A percentile compares a stretch with the other conserved stretches of the same genome.
Conservation (phyloP, 2,888 invertebrate species). For the Oscheius sp. region DNA sequence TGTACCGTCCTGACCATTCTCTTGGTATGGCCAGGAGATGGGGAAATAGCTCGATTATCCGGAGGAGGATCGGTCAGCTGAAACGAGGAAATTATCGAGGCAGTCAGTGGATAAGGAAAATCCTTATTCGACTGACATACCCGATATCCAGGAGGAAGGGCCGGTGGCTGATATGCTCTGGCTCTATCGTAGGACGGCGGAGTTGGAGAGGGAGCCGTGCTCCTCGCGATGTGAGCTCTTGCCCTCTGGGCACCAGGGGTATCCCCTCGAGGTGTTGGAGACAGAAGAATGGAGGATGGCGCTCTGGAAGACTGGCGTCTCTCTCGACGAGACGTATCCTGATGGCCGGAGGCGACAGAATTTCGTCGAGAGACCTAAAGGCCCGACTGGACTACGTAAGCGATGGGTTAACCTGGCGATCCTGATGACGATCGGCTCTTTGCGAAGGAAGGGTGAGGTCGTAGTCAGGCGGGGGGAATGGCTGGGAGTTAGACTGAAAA, state of each 20-base stretch:
- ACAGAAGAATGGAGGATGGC: not conserved
- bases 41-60: slow-evolving; percentile 52
- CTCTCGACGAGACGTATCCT: not conserved
- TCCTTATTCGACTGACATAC: slow-evolving; percentile 38
- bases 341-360: slow-evolving; percentile 46
- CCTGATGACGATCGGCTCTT: slow-evolving; percentile 21
- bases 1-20: slow-evolving; percentile 57
- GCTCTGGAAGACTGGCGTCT: not conserved
- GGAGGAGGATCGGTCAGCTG: slow-evolving; percentile 49
- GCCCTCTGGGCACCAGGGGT: slow-evolving; percentile 50
- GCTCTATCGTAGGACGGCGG: slow-evolving; percentile 66
- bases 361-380: slow-evolving; percentile 56
- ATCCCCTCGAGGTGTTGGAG: slow-evolving; percentile 37
- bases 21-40: slow-evolving; percentile 59
- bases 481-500: slow-evolving; percentile 35
- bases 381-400: not conserved
- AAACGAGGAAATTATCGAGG: slow-evolving; percentile 24
- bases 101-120: no score
- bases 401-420: slow-evolving; percentile 29
- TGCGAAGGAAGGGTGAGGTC: slow-evolving; percentile 40
- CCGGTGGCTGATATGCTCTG: slow-evolving; percentile 64
- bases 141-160: slow-evolving; percentile 65
- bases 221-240: slow-evolving; percentile 46
- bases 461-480: slow-evolving; percentile 52
- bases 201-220: slow-evolving; percentile 61